Conservation (phyloP, 2,888 invertebrate genomes). For the Tanaodytes sp. region DNA sequence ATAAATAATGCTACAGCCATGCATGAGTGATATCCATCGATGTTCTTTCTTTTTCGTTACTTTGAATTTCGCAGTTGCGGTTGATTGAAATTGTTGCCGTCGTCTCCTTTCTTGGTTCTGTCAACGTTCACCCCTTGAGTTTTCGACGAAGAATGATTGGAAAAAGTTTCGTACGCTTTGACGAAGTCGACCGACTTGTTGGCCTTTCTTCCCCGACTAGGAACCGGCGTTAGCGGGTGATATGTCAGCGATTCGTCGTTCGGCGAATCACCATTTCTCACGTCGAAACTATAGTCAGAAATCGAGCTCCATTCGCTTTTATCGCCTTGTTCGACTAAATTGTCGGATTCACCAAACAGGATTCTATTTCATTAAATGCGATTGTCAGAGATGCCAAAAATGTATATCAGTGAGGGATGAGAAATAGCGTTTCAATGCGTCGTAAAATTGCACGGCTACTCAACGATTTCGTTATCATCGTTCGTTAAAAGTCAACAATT, state of each 20-base stretch:
- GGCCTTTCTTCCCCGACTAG: constrained; percentile 22
- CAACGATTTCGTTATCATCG: too few relatives aligned
- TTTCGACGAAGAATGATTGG: constrained; percentile 4
- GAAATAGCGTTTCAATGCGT: too few relatives aligned
- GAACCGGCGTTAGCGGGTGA: background rate
- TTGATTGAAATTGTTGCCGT: too few relatives aligned
- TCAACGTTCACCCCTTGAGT: constrained; percentile 5
- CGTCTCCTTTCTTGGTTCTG: constrained; percentile 18
- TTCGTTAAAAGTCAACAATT: too few relatives aligned
- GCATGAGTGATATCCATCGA: too few relatives aligned
- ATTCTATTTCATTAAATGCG: constrained; percentile 18
- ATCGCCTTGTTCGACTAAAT: constrained; percentile 16
- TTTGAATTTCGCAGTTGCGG: background rate
- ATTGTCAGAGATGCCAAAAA: constrained; percentile 6
- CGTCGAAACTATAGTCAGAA: constrained; percentile 26
- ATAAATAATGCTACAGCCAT: too few relatives aligned
- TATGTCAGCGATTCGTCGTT: constrained; percentile 8
- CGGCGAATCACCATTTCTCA: constrained; percentile 25
- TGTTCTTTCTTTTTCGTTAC: too few relatives aligned
- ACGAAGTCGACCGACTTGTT: constrained; percentile 28
- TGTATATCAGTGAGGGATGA: too few relatives aligned
- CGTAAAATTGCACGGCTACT: too few relatives aligned
- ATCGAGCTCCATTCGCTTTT: constrained; percentile 41
- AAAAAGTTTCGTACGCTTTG: constrained; percentile 40
- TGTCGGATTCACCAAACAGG: constrained; percentile 22